A percentile compares a stretch with the other conserved stretches of the same genome.
Evolutionary conservation across 2,113 vertebrate genomes (phyloP).

Genomic region (Equus quagga): DNA sequence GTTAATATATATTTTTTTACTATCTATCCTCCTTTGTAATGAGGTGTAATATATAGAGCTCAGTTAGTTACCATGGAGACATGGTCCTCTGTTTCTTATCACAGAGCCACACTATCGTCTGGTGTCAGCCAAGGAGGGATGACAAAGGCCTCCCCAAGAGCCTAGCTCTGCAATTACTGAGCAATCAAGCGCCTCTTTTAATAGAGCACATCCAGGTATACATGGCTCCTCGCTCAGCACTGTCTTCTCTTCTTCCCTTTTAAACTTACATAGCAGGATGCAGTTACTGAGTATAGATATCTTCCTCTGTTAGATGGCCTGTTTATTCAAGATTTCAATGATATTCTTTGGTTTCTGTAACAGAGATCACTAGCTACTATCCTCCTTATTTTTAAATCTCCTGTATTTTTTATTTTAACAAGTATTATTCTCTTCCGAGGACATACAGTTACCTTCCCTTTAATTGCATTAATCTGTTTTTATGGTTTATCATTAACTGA

Average conservation of each 20-base stretch:
- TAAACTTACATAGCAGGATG: conserved; percentile 50
- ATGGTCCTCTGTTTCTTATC: conserved; percentile 93
- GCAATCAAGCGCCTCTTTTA: conserved; percentile 77
- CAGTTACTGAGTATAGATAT: neutral
- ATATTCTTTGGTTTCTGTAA: conserved; percentile 46
- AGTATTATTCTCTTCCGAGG: conserved; percentile 10
- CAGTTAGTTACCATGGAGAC: conserved; percentile 93
- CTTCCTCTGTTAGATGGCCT: conserved; percentile 52
- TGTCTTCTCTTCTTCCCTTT: conserved; percentile 58
- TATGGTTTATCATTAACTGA: conserved; percentile 60
- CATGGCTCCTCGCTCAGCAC: neutral
- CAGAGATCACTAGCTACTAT: conserved; percentile 25
- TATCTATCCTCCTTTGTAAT: conserved; percentile 90
- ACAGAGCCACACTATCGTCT: conserved; percentile 88
- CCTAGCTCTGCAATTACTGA: conserved; percentile 76
- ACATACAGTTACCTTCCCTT: conserved; percentile 18
- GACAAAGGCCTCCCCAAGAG: conserved; percentile 83
- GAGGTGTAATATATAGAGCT: conserved; percentile 93
- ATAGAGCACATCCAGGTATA: conserved; percentile 73
- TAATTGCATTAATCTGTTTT: conserved; percentile 17
- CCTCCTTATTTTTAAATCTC: conserved; percentile 32
- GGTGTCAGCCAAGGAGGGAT: conserved; percentile 89
- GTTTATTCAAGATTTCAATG: conserved; percentile 51
- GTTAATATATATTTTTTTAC: conserved; percentile 88
- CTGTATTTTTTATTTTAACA: conserved; percentile 31